Percentiles rank a stretch among this genome's conserved stretches.
Conservation (phyloP, 2,113 vertebrate genomes). For the Dicentrarchus labrax region DNA sequence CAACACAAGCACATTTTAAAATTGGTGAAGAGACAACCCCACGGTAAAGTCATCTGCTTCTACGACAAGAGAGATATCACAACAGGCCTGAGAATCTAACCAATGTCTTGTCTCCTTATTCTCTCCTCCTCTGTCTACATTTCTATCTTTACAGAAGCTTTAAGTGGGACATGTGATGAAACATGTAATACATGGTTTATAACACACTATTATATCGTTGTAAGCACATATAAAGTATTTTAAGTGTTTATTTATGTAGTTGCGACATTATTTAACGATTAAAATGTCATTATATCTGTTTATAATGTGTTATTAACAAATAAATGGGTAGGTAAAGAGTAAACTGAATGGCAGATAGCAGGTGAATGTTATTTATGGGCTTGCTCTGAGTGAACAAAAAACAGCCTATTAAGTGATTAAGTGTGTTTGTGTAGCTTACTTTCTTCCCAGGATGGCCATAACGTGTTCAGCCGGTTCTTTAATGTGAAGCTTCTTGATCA, state of each 20-base stretch:
- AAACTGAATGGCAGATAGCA: neutral
- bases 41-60: neutral
- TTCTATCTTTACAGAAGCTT: neutral
- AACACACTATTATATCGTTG: too few species aligned
- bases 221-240: too few species aligned
- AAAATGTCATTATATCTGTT: neutral
- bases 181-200: too few species aligned
- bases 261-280: too few species aligned
- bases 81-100: neutral
- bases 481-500: conserved; percentile 89
- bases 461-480: conserved; percentile 87
- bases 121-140: neutral
- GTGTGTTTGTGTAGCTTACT: conserved; percentile 72
- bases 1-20: neutral
- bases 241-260: too few species aligned
- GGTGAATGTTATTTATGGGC: neutral
- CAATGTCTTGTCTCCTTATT: too few species aligned
- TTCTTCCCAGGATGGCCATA: conserved; percentile 89
- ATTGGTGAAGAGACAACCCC: neutral
- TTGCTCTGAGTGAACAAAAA: neutral
- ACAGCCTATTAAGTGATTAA: neutral
- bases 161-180: too few species aligned
- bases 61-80: neutral
- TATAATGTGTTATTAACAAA: neutral
- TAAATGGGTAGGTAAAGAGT: neutral